phyloP scores from a whole-genome alignment of 2,888 invertebrate species.

The Salticus scenicus region DNA sequence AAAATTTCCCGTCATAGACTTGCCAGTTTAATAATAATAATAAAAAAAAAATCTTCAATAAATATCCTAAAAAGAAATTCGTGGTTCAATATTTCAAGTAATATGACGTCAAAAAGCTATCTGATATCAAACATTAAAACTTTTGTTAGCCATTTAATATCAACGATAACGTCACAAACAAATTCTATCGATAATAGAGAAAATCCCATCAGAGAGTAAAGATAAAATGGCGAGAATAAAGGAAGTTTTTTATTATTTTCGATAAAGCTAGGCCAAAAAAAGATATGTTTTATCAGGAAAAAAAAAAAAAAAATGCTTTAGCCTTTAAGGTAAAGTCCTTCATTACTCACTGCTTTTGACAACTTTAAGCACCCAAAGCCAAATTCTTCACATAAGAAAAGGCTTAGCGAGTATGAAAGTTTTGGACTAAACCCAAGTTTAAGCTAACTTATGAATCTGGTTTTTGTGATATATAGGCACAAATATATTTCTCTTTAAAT shows the following conservation, averaged over 20 bases:
- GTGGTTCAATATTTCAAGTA: background rate
- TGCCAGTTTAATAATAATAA: too few species aligned
- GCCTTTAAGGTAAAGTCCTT: background rate
- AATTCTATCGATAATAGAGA: constrained; percentile 4
- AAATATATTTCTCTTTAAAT: background rate
- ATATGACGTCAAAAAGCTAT: background rate
- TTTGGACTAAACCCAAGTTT: background rate
- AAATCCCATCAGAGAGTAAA: constrained; percentile 3
- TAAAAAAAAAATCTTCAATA: too few species aligned
- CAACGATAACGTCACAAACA: background rate
- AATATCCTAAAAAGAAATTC: background rate
- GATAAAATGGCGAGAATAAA: background rate
- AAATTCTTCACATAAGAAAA: background rate
- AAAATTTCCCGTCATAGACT: too few species aligned
- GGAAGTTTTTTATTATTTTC: background rate
- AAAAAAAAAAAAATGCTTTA: background rate
- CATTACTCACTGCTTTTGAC: constrained; percentile 1
- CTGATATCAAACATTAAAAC: background rate
- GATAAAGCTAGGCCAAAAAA: background rate
- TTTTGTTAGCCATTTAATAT: background rate
- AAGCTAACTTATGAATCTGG: background rate
- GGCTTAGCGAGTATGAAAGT: background rate
- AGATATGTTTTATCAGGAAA: background rate
- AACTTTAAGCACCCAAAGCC: constrained; percentile 3
- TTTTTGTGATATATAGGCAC: background rate